Evolutionary conservation across 2,113 vertebrate species (phyloP).

Genomic region (Montifringilla adamsi): DNA sequence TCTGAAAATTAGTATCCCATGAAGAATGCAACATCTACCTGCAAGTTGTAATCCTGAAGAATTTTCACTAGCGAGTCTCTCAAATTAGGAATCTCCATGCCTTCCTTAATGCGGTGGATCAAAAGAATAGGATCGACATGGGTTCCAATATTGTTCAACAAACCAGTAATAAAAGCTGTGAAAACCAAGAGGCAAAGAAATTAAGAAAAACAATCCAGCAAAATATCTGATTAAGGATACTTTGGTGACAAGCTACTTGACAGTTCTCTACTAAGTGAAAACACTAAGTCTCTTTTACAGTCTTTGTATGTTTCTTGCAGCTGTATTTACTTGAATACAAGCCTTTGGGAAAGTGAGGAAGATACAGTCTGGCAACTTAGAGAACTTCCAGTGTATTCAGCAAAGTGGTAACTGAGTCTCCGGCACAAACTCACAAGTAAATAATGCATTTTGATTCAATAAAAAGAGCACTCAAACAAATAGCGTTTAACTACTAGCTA

Average conservation of each 20-base stretch:
- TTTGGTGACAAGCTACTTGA: neutral
- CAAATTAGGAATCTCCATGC: conserved; percentile 98
- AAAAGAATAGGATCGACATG: conserved; percentile 96
- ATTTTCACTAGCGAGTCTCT: conserved; percentile 97
- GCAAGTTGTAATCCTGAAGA: conserved; percentile 97
- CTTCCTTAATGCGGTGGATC: conserved; percentile 96
- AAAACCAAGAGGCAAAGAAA: neutral
- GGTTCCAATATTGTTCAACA: conserved; percentile 97
- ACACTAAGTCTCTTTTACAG: neutral
- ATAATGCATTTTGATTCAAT: neutral
- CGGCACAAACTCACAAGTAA: neutral
- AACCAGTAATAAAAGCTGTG: conserved; percentile 94
- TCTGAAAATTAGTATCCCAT: neutral
- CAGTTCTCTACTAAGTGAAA: neutral
- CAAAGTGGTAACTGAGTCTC: neutral
- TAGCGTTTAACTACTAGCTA: neutral
- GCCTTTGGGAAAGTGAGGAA: neutral
- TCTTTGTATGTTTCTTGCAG: neutral
- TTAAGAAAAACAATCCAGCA: neutral
- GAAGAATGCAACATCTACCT: conserved; percentile 72
- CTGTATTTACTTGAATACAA: neutral
- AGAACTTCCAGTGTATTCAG: neutral
- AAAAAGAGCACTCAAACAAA: neutral
- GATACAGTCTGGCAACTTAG: neutral
- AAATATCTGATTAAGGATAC: neutral